phyloP scores from a whole-genome alignment of 2,797 vertebrate genomes.

The Phoxinus dragarum region DNA sequence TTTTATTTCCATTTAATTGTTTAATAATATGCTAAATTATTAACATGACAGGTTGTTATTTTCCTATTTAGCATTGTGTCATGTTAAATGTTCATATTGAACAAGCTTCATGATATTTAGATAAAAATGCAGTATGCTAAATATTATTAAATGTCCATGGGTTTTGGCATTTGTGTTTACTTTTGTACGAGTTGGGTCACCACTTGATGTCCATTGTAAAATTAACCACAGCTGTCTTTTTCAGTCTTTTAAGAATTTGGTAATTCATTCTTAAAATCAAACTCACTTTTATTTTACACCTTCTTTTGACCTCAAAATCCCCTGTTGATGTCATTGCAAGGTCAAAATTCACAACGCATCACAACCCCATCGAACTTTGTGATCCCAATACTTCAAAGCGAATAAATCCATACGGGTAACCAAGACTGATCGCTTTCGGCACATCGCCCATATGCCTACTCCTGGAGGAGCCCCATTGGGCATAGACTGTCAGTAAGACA shows the following conservation, averaged over 20 bases:
- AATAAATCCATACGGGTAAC: conserved; percentile 58
- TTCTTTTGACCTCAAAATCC: conserved; percentile 37
- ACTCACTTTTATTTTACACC: background rate
- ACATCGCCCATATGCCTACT: conserved; percentile 35
- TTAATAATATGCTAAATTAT: background rate
- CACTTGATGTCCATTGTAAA: background rate
- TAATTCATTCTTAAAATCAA: background rate
- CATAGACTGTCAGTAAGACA: conserved; percentile 59
- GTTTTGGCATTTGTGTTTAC: background rate
- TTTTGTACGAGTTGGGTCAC: background rate
- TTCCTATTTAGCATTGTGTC: background rate
- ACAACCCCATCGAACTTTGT: conserved; percentile 25
- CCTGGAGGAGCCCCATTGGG: conserved; percentile 27
- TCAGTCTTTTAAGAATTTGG: background rate
- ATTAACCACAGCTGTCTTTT: background rate
- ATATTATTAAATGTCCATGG: background rate
- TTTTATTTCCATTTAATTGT: background rate
- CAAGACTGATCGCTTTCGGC: conserved; percentile 48
- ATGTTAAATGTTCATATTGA: background rate
- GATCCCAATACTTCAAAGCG: conserved; percentile 6
- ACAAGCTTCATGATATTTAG: background rate
- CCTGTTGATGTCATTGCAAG: conserved; percentile 29
- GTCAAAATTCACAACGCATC: conserved; percentile 31
- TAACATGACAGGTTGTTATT: background rate
- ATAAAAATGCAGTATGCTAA: background rate